Evolutionary conservation across 2,888 invertebrate genomes (phyloP), one percentile per base, ranked within the genome.

Genomic region (Chloroclystis v-ata): DNA sequence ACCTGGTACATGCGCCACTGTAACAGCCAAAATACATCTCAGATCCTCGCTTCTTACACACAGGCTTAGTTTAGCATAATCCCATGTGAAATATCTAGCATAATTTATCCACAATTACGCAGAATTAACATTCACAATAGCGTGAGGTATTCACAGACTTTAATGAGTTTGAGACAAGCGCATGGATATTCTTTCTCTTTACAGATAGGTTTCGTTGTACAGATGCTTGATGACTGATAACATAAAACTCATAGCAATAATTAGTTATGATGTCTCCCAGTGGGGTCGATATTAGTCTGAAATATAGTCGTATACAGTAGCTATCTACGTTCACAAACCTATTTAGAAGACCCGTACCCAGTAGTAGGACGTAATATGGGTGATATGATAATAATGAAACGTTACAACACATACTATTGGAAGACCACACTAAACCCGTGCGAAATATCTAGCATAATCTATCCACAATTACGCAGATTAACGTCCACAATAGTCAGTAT

Each of bases 161-260:
- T 77, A 75, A 77, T 77, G 75, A 70, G 69, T 56, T 47, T 44
- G 56, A 61, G 68, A 71, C 72, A 71, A 67, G 67, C 69, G 60
- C 73, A 75, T 77, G 64, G 67, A 69, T 75, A 78, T 74, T 77
- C 71, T 75, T 77, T 75, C 74, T 78, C 77, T 74, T 76, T 78
- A 74, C 67, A 58, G 65, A 63, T 60, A 69, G 67, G 59, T 66
- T 76, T 78, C 78, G 79, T 81, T 79, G 79, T 67, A 71, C 66
- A 64, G 59, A 69, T 66, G 55, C 63, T 59, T 65, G 69, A 65
- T 69, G 65, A 68, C 58, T 67, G 65, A 65, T n/a, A n/a, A n/a
- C n/a, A n/a, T n/a, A n/a, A n/a, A n/a, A n/a, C n/a, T n/a, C n/a
- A n/a, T n/a, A n/a, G n/a, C n/a, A n/a, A n/a, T n/a, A n/a, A n/a